Base-by-base conservation (phyloP, 2,113 vertebrate genomes). In the Synchiropus splendidus region DNA sequence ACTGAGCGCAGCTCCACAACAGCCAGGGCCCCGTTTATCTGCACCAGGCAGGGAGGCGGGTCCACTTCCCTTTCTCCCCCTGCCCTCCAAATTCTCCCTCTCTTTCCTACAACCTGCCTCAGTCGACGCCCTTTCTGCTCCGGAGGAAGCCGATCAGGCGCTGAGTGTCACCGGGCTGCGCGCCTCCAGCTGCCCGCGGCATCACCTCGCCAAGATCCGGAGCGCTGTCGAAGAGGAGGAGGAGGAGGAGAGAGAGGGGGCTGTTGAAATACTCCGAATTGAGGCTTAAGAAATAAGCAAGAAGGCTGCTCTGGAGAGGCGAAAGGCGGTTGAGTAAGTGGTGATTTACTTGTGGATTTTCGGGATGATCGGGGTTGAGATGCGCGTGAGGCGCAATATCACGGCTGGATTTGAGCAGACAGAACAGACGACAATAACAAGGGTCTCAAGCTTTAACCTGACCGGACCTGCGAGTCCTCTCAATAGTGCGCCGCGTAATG, bases 1-100 rank as follows among this genome's bases (percentile, higher is more conserved):
- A 72, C 62, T 67, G 52, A 48, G 52, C 60, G 8, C 21, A 27
- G 21, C 4, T 27, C 21, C 21, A 27, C 21, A 27, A 27, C 21
- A 5, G 21, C n/a, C 14, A 45, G 67, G 58, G 74, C 65, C 72
- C 68, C 66, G 61, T 67, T 77, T 75, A 72, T 75, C 75, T 77
- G 42, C 39, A 39, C 35, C 9, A 52, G 72, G 62, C 58, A 64
- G 65, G 61, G 65, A 74, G 78, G 78, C 75, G 78, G 70, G 70
- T 69, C 74, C 70, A 17, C 47, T 18, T 12, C 39, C 64, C 67
- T 57, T 39, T 48, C 51, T 8, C 64, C 61, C 58, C 38, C 39
- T 45, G 39, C 5, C 27, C 21, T 14, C 10, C 51, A 38, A 15
- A 18, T 16, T 16, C 42, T 12, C 31, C 16, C 33, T 35, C 33